A percentile compares a stretch with the other conserved stretches of the same genome.
These are phyloP conservation scores for Myopa testacea DNA, from an alignment of 2,888 invertebrate species.

Conservation along the genomic window DNA sequence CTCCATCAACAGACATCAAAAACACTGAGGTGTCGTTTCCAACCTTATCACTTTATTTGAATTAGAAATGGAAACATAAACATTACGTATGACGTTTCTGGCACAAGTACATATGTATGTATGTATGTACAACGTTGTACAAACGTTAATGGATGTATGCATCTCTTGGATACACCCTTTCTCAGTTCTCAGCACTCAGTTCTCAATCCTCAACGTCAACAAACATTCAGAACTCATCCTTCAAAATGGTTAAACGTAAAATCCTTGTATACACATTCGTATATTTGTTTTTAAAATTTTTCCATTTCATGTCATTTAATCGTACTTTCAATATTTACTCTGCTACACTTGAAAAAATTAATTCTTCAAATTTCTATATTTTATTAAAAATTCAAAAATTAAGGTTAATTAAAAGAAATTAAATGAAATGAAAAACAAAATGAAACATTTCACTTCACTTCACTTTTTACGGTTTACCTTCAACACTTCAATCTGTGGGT, in stretches of 20 bases:
- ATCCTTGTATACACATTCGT: background rate
- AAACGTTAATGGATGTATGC: background rate
- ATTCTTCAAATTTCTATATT: background rate
- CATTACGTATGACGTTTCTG: background rate
- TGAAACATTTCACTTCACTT: too few species aligned
- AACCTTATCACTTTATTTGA: background rate
- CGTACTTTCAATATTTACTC: background rate
- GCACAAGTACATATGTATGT: background rate
- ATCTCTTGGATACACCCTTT: background rate
- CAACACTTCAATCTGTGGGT: background rate
- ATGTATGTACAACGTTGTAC: too few species aligned
- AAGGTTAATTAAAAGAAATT: too few species aligned
- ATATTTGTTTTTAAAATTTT: background rate
- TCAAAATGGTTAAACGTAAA: constrained; percentile 5
- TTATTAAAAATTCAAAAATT: background rate
- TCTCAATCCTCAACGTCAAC: background rate
- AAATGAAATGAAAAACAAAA: too few species aligned
- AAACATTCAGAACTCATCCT: background rate
- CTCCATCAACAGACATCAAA: background rate
- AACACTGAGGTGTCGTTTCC: background rate
- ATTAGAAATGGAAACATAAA: background rate
- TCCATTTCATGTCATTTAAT: background rate
- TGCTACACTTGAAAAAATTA: background rate
- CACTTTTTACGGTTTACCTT: too few species aligned
- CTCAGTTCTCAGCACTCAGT: background rate